Evolutionary conservation across 1,140 invertebrate species (phyloP).

Genomic region (Heliconius hermathena): DNA sequence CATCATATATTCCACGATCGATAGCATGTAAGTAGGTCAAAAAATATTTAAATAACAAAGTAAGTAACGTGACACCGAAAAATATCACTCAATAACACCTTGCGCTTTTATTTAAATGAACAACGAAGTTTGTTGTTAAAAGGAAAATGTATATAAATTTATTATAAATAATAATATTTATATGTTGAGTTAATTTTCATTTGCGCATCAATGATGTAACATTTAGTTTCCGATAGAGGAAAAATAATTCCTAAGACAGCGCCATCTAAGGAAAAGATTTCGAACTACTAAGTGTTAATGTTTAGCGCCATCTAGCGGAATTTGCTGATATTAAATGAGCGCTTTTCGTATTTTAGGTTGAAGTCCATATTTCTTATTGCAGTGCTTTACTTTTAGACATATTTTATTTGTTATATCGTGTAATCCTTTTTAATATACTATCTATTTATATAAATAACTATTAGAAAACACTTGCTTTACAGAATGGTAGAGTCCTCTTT

Average conservation of each 20-base stretch:
- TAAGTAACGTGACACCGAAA: not conserved
- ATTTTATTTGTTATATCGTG: too few relatives aligned
- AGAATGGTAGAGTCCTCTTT: not conserved
- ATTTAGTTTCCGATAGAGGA: not conserved
- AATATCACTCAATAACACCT: not conserved
- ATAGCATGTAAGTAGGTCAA: slow-evolving; percentile 1
- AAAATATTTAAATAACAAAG: slow-evolving; percentile 15
- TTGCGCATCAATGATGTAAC: not conserved
- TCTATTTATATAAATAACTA: too few relatives aligned
- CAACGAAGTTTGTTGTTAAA: not conserved
- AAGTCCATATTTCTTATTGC: not conserved
- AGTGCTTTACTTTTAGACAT: not conserved
- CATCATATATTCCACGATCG: slow-evolving; percentile 5
- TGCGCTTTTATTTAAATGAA: not conserved
- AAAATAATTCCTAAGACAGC: slow-evolving; percentile 12
- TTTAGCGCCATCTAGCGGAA: slow-evolving; percentile 20
- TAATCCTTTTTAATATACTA: too few relatives aligned
- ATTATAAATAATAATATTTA: not conserved
- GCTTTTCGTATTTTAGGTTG: not conserved
- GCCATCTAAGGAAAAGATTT: slow-evolving; percentile 36
- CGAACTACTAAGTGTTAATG: slow-evolving; percentile 12
- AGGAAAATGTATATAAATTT: not conserved
- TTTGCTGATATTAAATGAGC: not conserved
- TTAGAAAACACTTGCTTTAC: not conserved
- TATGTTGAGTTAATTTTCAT: not conserved